Conservation (phyloP, 2,797 vertebrate species). For the Pagetopsis macropterus region DNA sequence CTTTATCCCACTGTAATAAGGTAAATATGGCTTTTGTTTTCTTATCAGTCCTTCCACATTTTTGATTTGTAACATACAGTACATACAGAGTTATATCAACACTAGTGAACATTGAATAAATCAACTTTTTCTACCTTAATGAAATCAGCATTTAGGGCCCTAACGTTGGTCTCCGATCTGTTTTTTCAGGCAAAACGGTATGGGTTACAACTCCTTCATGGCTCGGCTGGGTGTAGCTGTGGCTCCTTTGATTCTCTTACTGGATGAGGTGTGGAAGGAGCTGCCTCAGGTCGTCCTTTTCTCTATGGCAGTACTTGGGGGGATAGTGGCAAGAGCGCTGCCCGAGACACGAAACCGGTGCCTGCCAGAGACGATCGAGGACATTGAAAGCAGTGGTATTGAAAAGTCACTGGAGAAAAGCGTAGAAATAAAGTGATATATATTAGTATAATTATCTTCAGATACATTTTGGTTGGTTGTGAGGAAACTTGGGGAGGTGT, state of each 20-base stretch:
- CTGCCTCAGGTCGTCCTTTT: slow-evolving; percentile 86
- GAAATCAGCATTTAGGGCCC: not conserved
- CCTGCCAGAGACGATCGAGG: slow-evolving; percentile 90
- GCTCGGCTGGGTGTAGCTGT: slow-evolving; percentile 76
- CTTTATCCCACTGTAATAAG: slow-evolving; percentile 92
- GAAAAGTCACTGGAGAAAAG: not conserved
- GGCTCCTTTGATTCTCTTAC: slow-evolving; percentile 78
- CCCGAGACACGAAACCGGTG: slow-evolving; percentile 82
- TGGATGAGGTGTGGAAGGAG: slow-evolving; percentile 86
- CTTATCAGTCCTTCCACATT: not conserved
- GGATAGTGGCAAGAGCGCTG: slow-evolving; percentile 78
- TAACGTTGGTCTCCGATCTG: not conserved
- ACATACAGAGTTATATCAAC: not conserved
- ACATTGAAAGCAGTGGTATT: slow-evolving; percentile 78
- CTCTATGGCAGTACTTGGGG: slow-evolving; percentile 74
- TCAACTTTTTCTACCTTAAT: not conserved
- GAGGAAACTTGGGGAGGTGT: not conserved
- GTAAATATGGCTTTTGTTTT: slow-evolving; percentile 70
- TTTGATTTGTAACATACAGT: not conserved
- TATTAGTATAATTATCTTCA: not conserved
- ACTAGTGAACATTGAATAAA: not conserved
- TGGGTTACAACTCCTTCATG: slow-evolving; percentile 81
- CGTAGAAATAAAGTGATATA: too few species aligned
- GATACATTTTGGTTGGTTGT: not conserved
- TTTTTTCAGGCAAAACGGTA: slow-evolving; percentile 74